Evolutionary conservation across 2,888 invertebrate species (phyloP).

Genomic region (Cantharis nigra): DNA sequence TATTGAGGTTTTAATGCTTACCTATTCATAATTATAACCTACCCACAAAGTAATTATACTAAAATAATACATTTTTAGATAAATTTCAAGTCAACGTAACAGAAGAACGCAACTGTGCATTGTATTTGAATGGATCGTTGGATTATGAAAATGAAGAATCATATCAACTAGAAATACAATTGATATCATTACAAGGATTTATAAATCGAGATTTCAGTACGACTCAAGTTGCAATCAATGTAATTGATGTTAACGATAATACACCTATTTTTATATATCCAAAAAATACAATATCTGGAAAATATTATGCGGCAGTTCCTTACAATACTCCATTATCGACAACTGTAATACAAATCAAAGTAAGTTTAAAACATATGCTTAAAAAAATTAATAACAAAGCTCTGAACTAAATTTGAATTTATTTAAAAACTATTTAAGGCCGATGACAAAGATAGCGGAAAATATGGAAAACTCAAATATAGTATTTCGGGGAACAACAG

Average conservation of each 20-base stretch:
- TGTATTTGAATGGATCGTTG: conserved; percentile 72
- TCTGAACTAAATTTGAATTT: not conserved
- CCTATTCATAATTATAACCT: too few species aligned
- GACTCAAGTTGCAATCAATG: conserved; percentile 78
- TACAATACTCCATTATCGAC: conserved; percentile 75
- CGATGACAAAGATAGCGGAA: conserved; percentile 83
- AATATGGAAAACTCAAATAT: conserved; percentile 80
- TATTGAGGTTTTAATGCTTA: too few species aligned
- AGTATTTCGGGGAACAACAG: conserved; percentile 52
- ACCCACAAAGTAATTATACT: too few species aligned
- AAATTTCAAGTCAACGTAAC: conserved; percentile 75
- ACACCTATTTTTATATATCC: conserved; percentile 80
- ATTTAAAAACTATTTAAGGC: conserved; percentile 61
- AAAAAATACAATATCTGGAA: conserved; percentile 63
- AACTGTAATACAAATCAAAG: conserved; percentile 78
- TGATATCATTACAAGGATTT: conserved; percentile 80
- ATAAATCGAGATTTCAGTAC: conserved; percentile 77
- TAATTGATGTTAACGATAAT: conserved; percentile 90
- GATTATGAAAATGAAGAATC: conserved; percentile 79
- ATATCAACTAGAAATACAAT: conserved; percentile 75
- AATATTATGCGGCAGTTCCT: conserved; percentile 81
- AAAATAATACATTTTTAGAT: conserved; percentile 50
- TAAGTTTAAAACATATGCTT: conserved; percentile 41
- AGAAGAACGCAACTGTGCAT: conserved; percentile 81
- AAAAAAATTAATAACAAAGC: too few species aligned